These are phyloP conservation scores for Ia io DNA, from an alignment of 2,113 vertebrate genomes.

Conservation along the genomic window DNA sequence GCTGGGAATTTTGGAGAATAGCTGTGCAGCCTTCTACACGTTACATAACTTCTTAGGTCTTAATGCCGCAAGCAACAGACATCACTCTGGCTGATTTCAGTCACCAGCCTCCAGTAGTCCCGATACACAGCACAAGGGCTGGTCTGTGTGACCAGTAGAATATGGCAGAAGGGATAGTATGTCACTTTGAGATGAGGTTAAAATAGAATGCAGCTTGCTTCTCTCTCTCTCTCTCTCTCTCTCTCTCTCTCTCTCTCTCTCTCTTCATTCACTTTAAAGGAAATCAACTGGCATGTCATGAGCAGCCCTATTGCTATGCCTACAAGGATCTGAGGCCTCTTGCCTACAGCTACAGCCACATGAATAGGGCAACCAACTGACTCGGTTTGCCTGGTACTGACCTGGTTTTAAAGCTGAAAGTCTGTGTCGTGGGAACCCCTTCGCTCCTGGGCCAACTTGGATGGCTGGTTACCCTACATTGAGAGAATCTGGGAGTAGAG, in stretches of 20 bases:
- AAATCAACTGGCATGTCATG: background rate
- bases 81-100: background rate
- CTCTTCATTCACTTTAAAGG: background rate
- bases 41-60: background rate
- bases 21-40: background rate
- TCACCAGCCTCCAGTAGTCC: background rate
- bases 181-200: background rate
- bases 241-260: background rate
- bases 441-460: background rate
- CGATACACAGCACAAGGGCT: background rate
- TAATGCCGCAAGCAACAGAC: background rate
- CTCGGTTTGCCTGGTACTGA: background rate
- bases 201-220: background rate
- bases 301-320: background rate
- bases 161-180: background rate
- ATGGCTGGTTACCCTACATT: background rate
- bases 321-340: background rate
- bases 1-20: background rate
- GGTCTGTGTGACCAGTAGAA: background rate
- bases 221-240: background rate
- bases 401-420: background rate
- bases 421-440: background rate
- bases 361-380: background rate
- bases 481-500: background rate
- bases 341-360: background rate